A percentile compares a stretch with the other conserved stretches of the same genome.
Conservation (phyloP, 2,888 invertebrate species). For the Allygus modestus region DNA sequence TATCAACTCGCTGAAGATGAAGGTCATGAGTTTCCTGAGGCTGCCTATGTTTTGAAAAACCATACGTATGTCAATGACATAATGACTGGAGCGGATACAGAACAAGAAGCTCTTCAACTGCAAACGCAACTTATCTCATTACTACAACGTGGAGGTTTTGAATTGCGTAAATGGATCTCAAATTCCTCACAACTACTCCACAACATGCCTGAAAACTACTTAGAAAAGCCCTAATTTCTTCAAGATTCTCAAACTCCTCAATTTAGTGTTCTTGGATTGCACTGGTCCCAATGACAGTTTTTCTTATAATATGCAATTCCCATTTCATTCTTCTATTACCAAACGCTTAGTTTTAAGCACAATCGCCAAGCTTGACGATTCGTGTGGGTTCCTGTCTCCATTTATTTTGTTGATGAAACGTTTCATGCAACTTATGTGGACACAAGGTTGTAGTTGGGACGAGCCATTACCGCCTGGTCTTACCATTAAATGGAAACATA, state of each 20-base stretch:
- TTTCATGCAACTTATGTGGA: conserved; percentile 59
- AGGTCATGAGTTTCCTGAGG: not conserved
- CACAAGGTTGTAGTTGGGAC: conserved; percentile 40
- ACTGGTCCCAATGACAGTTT: conserved; percentile 42
- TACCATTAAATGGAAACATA: not conserved
- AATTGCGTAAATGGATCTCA: conserved; percentile 29
- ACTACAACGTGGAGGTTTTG: conserved; percentile 18
- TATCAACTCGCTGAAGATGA: conserved; percentile 36
- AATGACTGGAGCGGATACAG: conserved; percentile 19
- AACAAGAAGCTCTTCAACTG: conserved; percentile 6
- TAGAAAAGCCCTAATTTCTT: conserved; percentile 27
- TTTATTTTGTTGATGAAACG: conserved; percentile 39
- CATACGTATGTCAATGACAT: conserved; percentile 23
- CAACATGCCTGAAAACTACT: not conserved
- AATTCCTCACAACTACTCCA: not conserved
- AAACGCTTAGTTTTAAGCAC: conserved; percentile 7
- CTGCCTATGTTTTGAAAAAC: not conserved
- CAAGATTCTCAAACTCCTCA: conserved; percentile 2
- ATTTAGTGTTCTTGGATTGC: not conserved
- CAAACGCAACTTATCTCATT: conserved; percentile 32
- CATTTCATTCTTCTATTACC: not conserved
- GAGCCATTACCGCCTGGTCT: not conserved
- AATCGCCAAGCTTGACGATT: conserved; percentile 17
- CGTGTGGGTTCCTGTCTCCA: conserved; percentile 25
- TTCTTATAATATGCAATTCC: not conserved